Conservation (phyloP, 2,888 invertebrate genomes). For the Kryphioiulus occultus region DNA sequence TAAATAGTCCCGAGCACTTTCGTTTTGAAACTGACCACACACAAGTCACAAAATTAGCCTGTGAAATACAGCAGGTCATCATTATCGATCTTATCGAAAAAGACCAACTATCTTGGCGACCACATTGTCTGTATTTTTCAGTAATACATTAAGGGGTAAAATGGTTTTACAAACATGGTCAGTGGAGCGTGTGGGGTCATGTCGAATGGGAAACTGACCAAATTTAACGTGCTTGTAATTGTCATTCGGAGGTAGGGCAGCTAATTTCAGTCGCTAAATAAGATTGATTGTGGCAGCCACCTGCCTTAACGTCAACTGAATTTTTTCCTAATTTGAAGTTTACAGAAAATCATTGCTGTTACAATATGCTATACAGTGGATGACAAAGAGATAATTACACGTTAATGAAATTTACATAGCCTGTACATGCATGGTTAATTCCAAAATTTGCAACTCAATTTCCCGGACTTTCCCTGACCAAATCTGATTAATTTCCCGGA, state of each 20-base stretch:
- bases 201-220: neutral
- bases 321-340: neutral
- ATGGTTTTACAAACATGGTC: neutral
- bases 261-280: neutral
- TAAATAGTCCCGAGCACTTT: constrained; percentile 32
- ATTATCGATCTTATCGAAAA: neutral
- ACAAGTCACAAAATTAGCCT: neutral
- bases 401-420: no score
- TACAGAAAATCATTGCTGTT: neutral
- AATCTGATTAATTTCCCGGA: no score
- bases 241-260: neutral
- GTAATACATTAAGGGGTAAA: constrained; percentile 2
- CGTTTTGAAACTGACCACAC: neutral
- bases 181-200: neutral
- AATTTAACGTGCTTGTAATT: neutral
- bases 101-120: neutral
- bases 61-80: constrained; percentile 3
- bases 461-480: no score
- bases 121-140: constrained; percentile 1
- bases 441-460: no score
- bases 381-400: no score
- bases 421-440: no score
- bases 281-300: neutral
- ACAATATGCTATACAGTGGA: neutral
- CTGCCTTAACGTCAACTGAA: neutral